Percentiles rank a stretch among this genome's conserved stretches.
Conservation (phyloP, 2,888 invertebrate species). For the Boloria selene region DNA sequence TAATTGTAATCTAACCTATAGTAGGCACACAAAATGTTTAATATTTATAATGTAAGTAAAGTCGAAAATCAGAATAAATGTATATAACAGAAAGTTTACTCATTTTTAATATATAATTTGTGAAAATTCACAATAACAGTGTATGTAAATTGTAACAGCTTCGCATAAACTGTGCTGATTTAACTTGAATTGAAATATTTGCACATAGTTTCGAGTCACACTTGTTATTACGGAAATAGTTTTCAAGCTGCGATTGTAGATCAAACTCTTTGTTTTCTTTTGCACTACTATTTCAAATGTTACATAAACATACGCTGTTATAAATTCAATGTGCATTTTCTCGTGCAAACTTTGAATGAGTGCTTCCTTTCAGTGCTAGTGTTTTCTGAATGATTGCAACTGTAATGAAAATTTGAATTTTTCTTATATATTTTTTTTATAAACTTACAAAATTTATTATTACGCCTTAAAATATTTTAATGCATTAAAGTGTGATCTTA, state of each 20-base stretch:
- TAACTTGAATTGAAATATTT: constrained; percentile 11
- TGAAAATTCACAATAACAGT: no score
- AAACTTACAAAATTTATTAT: no score
- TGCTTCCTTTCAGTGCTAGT: not conserved
- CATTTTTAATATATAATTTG: no score
- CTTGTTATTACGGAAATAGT: constrained; percentile 72
- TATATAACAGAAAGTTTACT: no score
- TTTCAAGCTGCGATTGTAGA: constrained; percentile 58
- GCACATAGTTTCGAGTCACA: constrained; percentile 12
- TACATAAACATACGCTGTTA: constrained; percentile 23
- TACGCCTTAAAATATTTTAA: no score
- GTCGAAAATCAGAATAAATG: no score
- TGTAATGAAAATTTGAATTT: constrained; percentile 7
- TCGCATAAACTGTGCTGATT: not conserved
- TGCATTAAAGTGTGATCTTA: no score
- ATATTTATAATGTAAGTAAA: no score
- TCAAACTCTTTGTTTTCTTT: constrained; percentile 64
- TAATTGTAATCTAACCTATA: not conserved
- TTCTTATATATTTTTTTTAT: not conserved
- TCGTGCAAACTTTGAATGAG: constrained; percentile 39
- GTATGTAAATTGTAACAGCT: not conserved
- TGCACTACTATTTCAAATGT: constrained; percentile 50
- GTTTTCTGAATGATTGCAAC: constrained; percentile 2
- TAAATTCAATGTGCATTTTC: constrained; percentile 25
- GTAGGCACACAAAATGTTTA: not conserved